These are phyloP conservation scores for Melinaea marsaeus DNA, from an alignment of 2,888 invertebrate species.

Conservation along the genomic window DNA sequence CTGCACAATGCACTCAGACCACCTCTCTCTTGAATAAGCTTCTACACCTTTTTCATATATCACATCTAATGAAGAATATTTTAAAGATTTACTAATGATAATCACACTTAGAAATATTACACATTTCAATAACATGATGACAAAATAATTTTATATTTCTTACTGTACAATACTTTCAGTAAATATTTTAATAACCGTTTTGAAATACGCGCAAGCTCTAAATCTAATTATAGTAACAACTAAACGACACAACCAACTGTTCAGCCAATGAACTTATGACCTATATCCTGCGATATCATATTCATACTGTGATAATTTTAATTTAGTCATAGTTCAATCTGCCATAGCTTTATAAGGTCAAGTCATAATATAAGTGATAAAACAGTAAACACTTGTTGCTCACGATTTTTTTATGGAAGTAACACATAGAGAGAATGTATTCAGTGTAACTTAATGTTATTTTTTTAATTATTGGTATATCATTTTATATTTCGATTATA, in stretches of 20 bases:
- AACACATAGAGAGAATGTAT: too few relatives aligned
- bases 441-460: too few relatives aligned
- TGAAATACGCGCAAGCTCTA: neutral
- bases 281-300: conserved; percentile 5
- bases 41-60: conserved; percentile 74
- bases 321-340: too few relatives aligned
- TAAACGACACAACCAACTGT: neutral
- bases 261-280: conserved; percentile 4
- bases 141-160: conserved; percentile 10
- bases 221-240: neutral
- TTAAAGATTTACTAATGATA: conserved; percentile 34
- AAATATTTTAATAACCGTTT: neutral
- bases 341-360: too few relatives aligned
- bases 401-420: too few relatives aligned
- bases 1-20: conserved; percentile 82
- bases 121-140: conserved; percentile 10
- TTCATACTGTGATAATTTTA: neutral
- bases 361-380: too few relatives aligned
- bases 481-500: too few relatives aligned
- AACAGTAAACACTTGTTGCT: too few relatives aligned
- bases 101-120: conserved; percentile 24
- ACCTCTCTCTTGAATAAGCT: conserved; percentile 83
- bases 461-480: too few relatives aligned
- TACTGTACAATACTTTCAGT: neutral
- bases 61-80: conserved; percentile 54